Evolutionary conservation across 92 coral and sea anemone species (phyloP), one percentile per base, ranked within the genome.

Genomic region (Heliopora coerulea): DNA sequence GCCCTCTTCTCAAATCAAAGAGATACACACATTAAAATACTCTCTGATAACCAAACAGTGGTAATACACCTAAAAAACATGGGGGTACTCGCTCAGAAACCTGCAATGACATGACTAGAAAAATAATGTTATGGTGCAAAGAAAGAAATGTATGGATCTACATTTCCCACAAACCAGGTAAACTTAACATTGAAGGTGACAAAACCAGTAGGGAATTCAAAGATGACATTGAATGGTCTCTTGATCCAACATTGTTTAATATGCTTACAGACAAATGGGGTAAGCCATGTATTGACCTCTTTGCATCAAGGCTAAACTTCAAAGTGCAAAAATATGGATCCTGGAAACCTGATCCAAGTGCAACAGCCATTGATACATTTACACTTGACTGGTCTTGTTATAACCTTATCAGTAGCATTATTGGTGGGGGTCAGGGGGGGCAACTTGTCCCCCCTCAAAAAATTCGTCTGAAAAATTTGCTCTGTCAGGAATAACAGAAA

Each of bases 271-370:
- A 64, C 34, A 72, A 49, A 28, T 82, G 75, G 83, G 91, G 86
- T 44, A 67, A 64, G 31, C 79, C 83, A 27, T 67, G 70, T 14
- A 66, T 86, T 35, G 87, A 83, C 30, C 79, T 83, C 62, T 86
- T 86, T 83, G 91, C 91, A 8, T 86, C 91, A 32, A 63, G 84
- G 74, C 73, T 83, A 14, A 86, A 83, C 32, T 50, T 74, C 54
- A 86, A 86, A 40, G 73, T 78, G 17, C 20, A 82, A 18, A 29
- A 50, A 25, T 86, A 79, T 78, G 68, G 39, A 19, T 34, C 79
- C 27, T 80, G 81, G 81, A 44, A 29, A 17, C 81, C 85, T 65
- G 91, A 83, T 68, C 83, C 83, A 24, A 80, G 83, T 50, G 87
- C 90, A 62, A 59, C 48, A 54, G 82, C 84, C 59, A 69, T 73